phyloP scores from a whole-genome alignment of 2,113 vertebrate genomes.

The Neolamprologus variostigma region DNA sequence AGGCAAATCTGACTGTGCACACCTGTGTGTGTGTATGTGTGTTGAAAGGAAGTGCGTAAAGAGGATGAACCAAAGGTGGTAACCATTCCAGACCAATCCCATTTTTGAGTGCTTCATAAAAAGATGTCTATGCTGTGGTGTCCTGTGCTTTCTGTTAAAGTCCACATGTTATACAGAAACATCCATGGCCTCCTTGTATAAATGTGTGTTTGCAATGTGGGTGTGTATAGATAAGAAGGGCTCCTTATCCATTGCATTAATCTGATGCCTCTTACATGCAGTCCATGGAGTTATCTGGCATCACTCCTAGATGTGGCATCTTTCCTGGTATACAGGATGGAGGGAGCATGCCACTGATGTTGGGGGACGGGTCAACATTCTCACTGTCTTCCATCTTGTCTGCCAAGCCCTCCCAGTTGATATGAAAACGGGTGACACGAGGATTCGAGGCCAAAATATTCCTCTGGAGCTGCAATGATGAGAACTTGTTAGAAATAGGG shows the following conservation, averaged over 20 bases:
- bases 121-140: not conserved
- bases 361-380: slow-evolving; percentile 79
- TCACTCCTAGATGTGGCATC: slow-evolving; percentile 68
- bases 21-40: not conserved
- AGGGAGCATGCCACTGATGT: slow-evolving; percentile 66
- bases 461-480: slow-evolving; percentile 75
- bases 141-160: not conserved
- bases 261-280: slow-evolving; percentile 64
- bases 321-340: slow-evolving; percentile 74
- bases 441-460: slow-evolving; percentile 89
- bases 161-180: not conserved
- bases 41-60: not conserved
- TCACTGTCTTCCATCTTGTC: slow-evolving; percentile 81
- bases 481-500: not conserved
- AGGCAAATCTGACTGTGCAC: not conserved
- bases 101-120: not conserved
- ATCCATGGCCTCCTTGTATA: not conserved
- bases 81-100: not conserved
- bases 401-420: slow-evolving; percentile 83
- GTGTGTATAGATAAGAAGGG: not conserved
- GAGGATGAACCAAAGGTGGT: not conserved
- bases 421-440: slow-evolving; percentile 86
- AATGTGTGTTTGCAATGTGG: not conserved
- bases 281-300: slow-evolving; percentile 90
- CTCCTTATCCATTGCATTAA: not conserved